Percentiles rank a stretch among this genome's conserved stretches.
These are phyloP conservation scores for Symphodus melops DNA, from an alignment of 2,113 vertebrate genomes.

Conservation along the genomic window DNA sequence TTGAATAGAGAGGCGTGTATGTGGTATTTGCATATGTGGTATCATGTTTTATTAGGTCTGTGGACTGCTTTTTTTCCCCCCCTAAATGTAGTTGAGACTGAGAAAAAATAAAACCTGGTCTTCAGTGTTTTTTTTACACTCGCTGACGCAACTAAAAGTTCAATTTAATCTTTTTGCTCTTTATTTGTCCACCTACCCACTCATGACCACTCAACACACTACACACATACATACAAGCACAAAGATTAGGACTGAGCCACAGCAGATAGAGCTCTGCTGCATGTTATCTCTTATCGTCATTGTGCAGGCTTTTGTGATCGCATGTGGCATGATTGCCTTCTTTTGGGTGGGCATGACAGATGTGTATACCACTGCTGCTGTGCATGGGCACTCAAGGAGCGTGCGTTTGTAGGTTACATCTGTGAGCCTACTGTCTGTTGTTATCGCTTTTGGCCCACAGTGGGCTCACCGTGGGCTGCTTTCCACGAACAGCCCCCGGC, in stretches of 20 bases:
- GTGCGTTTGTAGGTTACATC: constrained; percentile 49
- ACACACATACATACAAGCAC: constrained; percentile 12
- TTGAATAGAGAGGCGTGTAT: background rate
- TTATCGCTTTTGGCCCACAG: constrained; percentile 69
- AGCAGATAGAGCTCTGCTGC: constrained; percentile 44
- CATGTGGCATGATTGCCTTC: constrained; percentile 59
- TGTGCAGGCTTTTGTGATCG: constrained; percentile 59
- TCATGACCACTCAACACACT: constrained; percentile 33
- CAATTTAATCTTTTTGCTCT: constrained; percentile 48
- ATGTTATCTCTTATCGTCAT: constrained; percentile 67
- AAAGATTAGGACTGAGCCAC: constrained; percentile 59
- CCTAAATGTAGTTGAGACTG: constrained; percentile 24
- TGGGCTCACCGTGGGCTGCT: constrained; percentile 60
- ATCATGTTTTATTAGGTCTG: background rate
- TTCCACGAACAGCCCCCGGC: constrained; percentile 46
- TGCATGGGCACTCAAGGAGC: constrained; percentile 49
- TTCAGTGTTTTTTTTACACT: background rate
- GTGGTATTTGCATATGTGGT: background rate
- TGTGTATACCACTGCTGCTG: constrained; percentile 46
- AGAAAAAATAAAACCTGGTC: constrained; percentile 22
- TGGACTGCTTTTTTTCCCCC: background rate
- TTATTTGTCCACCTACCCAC: constrained; percentile 43
- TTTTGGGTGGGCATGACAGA: constrained; percentile 60
- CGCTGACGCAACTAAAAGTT: constrained; percentile 38
- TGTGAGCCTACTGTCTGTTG: constrained; percentile 55